phyloP scores from a whole-genome alignment of 2,797 vertebrate species.

The Argya squamiceps region DNA sequence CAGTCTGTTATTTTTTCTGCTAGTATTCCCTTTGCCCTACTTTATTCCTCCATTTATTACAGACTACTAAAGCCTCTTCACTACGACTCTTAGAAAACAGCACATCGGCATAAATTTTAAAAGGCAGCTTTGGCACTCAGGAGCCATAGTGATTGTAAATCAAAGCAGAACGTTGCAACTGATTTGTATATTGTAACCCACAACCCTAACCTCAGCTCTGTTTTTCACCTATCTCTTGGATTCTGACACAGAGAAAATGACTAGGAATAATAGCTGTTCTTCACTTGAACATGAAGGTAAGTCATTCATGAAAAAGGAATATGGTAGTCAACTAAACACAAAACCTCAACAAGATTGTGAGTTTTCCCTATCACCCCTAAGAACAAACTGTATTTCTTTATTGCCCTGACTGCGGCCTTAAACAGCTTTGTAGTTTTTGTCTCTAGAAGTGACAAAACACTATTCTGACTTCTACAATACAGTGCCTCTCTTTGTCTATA shows the following conservation, averaged over 20 bases:
- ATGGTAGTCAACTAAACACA: background rate
- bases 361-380: fast-evolving
- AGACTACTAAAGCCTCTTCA: background rate
- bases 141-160: background rate
- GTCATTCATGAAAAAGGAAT: background rate
- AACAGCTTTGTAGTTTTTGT: background rate
- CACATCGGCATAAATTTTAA: background rate
- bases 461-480: background rate
- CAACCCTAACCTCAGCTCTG: background rate
- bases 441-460: background rate
- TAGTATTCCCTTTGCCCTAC: background rate
- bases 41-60: background rate
- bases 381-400: background rate
- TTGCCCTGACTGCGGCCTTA: background rate
- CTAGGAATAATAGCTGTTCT: background rate
- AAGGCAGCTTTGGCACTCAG: background rate
- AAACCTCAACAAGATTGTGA: background rate
- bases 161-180: background rate
- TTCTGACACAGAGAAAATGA: background rate
- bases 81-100: background rate
- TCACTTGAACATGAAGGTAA: background rate
- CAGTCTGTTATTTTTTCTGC: background rate
- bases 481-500: fast-evolving
- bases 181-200: background rate
- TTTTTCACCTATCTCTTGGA: background rate